Evolutionary conservation across 1,140 invertebrate species (phyloP), one percentile per base, ranked within the genome.

Genomic region (Microvelia longipes): DNA sequence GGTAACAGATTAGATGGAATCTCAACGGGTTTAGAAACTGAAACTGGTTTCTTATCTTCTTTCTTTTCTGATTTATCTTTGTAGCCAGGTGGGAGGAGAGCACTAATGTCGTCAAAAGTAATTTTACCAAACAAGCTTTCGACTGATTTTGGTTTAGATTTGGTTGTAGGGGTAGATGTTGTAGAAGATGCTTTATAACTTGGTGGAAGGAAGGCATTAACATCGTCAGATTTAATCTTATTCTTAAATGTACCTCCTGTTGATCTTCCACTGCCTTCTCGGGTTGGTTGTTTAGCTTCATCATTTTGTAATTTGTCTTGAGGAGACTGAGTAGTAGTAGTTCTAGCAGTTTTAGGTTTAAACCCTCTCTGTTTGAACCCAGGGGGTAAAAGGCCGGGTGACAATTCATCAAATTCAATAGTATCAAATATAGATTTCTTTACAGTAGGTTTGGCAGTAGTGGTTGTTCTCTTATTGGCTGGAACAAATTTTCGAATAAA

Each of bases 401-500:
- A 75, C 0, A 85, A 75, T 73, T 87, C 82, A 68, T 87, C 86
- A 77, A 86, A 85, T 78, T 84, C 83, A 1, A 83, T 80, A 35
- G 80, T 85, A 26, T 87, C 85, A 68, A 84, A 77, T 14, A 80
- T 73, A 24, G 79, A 77, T 68, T 74, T 72, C 65, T 75, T 75
- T 71, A 68, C 75, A 71, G 64, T 71, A 64, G 80, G 81, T 75
- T 82, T 83, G 29, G 67, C 69, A 25, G 83, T 83, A 28, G 77
- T 77, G 5, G 83, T 83, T 62, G 74, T 76, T 69, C 85, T 78
- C 75, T 83, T 77, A 75, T 83, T 74, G 76, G 82, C 76, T 1
- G 85, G 86, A 19, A 84, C 80, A 70, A 90, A 88, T 76, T 89
- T 90, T 69, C 85, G 85, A 0, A 88, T 87, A 2, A 85, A 68